Evolutionary conservation across 2,888 invertebrate genomes (phyloP), one percentile per base, ranked within the genome.

Genomic region (Drosophila longiperda): DNA sequence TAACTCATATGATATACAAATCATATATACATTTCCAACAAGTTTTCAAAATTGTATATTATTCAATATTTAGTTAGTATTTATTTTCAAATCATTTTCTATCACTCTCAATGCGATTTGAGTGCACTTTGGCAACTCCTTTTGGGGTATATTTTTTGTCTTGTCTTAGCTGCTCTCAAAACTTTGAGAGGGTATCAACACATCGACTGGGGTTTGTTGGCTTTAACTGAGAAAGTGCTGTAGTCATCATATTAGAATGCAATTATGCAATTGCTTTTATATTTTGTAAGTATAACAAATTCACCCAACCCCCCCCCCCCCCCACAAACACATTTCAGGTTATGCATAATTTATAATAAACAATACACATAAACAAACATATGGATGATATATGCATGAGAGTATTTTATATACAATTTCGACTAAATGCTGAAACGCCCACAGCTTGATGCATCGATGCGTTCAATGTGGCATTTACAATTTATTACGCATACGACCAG

Each of bases 241-340:
- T 59, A 82, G 77, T 83, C 87, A 83, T 84, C 87, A 77, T 79
- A 87, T 83, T 80, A 82, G 82, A 84, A 77, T 60, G 79, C 73
- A 87, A 84, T 83, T 83, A 83, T 80, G 77, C 85, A 84, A 83
- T 84, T 76, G 79, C 84, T 72, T 87, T 83, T 72, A 66, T 65
- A 73, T 67, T 45, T 67, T 45, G 64, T 64, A 58, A 45, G 61
- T 40, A 72, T 59, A 71, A 57, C 55, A 49, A 42, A 55, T 66
- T 45, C 15, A 53, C 29, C 60, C 45, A 29, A 4, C 29, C 36
- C 42, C 29, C 36, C 42, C 55, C 62, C 59, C 54, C 60, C 60
- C 5, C 5, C 29, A 5, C 5, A 5, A 2, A 29, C 29, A 5
- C 29, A 48, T 61, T 64, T 55, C 58, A 59, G 53, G 50, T 40